Base-by-base conservation (phyloP, 1,140 invertebrate species). In the Copidosoma floridanum region DNA sequence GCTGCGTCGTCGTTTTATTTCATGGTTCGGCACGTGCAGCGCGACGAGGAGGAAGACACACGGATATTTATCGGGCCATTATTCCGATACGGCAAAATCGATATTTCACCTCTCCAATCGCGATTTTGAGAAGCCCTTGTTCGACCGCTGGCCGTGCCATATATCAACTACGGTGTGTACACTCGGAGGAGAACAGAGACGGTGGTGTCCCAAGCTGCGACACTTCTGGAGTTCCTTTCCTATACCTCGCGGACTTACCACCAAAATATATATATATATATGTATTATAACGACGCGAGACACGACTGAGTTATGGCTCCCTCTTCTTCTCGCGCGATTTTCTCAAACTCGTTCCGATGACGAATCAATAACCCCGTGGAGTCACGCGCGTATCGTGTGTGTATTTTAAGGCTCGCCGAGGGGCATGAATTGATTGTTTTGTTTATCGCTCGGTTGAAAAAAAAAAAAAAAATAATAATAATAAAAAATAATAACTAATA, bases 161-260 rank as follows among this genome's bases (percentile, higher is more conserved):
- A 77, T 75, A 77, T 78, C 73, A 77, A 63, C 60, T 61, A 56
- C 71, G 69, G 72, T 74, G 73, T 65, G 70, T 64, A 68, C 67
- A 66, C 63, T 61, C 61, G 56, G 64, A 65, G 66, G 40, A 40
- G 57, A 24, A 24, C 29, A 32, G 29, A 32, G 29, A 32, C 6
- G 12, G 71, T 68, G 67, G 60, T 67, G 68, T 72, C 67, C 70
- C 67, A 71, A 75, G 70, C 73, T 77, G 73, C 72, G 77, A 77
- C 75, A 78, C 76, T 79, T 78, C 69, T 73, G 70, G 76, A 77
- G 75, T 76, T 78, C 29, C 74, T 71, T 71, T 71, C 67, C 57
- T 76, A n/a, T n/a, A n/a, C n/a, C n/a, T 66, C 73, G 76, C 75
- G 73, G 67, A 75, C 68, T 61, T 55, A 58, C n/a, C 64, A 61